Conservation (phyloP, 2,888 invertebrate species). For the Chymomyza caudatula region DNA sequence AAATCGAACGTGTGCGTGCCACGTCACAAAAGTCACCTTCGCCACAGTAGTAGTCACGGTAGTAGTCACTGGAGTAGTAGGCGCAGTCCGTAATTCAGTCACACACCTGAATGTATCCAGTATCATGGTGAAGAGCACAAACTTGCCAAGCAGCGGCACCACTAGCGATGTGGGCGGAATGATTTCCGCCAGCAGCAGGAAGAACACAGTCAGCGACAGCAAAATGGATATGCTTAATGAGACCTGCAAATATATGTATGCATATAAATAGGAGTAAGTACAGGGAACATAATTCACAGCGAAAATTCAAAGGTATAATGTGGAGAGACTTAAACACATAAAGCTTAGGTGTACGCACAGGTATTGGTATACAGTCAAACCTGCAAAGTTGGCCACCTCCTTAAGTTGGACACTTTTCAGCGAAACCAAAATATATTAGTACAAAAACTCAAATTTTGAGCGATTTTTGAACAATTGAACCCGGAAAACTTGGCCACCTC, state of each 20-base stretch:
- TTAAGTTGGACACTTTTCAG: too few species aligned
- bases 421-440: too few species aligned
- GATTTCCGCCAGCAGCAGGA: slow-evolving; percentile 92
- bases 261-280: neutral
- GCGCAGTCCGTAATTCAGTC: neutral
- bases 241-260: slow-evolving; percentile 81
- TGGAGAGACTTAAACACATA: slow-evolving; percentile 22
- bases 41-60: neutral
- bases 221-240: slow-evolving; percentile 97
- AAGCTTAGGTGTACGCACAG: neutral
- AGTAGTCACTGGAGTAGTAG: neutral
- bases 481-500: too few species aligned
- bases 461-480: too few species aligned
- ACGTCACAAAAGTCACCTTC: neutral
- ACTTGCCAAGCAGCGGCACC: slow-evolving; percentile 94
- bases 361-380: too few species aligned
- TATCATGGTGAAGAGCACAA: slow-evolving; percentile 97
- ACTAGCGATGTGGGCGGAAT: slow-evolving; percentile 95
- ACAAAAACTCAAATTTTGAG: too few species aligned
- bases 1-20: slow-evolving; percentile 40
- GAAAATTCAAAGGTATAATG: slow-evolving; percentile 1
- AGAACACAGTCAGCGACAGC: slow-evolving; percentile 97
- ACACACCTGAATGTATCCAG: slow-evolving; percentile 94
- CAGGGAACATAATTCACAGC: slow-evolving; percentile 65
- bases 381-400: too few species aligned